Base-by-base conservation (phyloP, 2,888 invertebrate genomes). In the Cremastinae sp. region DNA sequence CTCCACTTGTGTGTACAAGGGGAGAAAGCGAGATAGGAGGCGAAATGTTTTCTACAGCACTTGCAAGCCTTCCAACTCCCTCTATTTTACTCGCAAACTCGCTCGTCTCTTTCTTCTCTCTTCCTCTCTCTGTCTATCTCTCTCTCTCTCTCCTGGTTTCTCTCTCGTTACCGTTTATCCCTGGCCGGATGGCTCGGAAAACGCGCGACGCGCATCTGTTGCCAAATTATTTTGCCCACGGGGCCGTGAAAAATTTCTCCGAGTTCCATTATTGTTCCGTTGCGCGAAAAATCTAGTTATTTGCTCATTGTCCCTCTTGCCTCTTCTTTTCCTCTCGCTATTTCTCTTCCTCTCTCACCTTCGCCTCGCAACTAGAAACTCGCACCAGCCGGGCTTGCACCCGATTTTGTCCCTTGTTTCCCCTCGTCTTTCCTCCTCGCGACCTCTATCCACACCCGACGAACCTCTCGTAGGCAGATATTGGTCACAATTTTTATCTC, bases 221-320 rank as follows among this genome's bases (percentile, higher is more conserved):
- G 87, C 88, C 89, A 89, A 89, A 89, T 89, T 89, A 89, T 89
- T 89, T 89, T 88, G 87, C 85, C 87, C 88, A 88, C 84, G 85
- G 85, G 85, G 81, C 87, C 87, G 88, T 89, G 87, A 89, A 89
- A 89, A 89, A 89, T 88, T 86, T 82, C 81, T 71, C 70, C 78
- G 66, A 75, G 78, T 84, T 85, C 86, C 86, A 88, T 88, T 86
- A 88, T 86, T 87, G 88, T 88, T 86, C 83, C 87, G 86, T 78
- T 85, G 84, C 79, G 86, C 84, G 85, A 86, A 84, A 84, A 86
- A 88, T 88, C 86, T 86, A 86, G 86, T 87, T 86, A 87, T 85
- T 87, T 84, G 86, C 84, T 87, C 88, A 85, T 86, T 85, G 76
- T 73, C 73, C 76, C 82, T 76, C 80, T 79, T 79, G 79, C 78